Evolutionary conservation across 1,140 invertebrate species (phyloP), one percentile per base, ranked within the genome.

Genomic region (Pristionchus pacificus): DNA sequence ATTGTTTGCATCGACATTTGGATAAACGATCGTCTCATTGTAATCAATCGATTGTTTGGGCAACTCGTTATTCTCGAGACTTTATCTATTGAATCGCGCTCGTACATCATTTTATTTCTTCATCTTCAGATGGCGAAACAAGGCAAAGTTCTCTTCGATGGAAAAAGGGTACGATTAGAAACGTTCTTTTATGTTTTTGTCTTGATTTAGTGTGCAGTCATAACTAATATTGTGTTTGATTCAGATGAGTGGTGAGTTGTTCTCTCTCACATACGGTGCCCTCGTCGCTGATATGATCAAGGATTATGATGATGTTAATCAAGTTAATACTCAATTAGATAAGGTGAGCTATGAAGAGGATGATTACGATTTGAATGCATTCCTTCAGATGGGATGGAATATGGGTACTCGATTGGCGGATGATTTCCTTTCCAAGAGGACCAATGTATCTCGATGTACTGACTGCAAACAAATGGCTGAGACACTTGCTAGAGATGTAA

Each of bases 381-480:
- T 10, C 6, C 0, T 65, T 65, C 25, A 72, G 84, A 87, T 88
- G 84, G 81, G 81, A 28, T 98, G 98, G 81, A 98, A 98, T 82
- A 98, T 99, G 89, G 97, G 97, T 32, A 90, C 97, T 60, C 87
- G 96, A 55, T 86, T 99, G 13, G 95, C 98, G 76, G 96, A 99
- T 87, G 97, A 98, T 84, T 98, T 96, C 81, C 86, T 98, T 24
- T 93, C 95, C 0, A 88, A 94, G 79, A 95, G 80, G 63, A 77
- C 94, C 2, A 90, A 91, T 74, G 90, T 91, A 24, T 91, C 90
- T 0, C 87, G 93, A 61, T 99, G 97, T 85, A 88, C 93, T 81
- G 95, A 98, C 85, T 91, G 98, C 85, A 89, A 92, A 81, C 95
- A 98, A 83, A 96, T 95, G 30, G 94, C 95, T 24, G 95, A 98